A percentile compares a stretch with the other conserved stretches of the same genome.
Evolutionary conservation across 1,140 invertebrate genomes (phyloP).

Genomic region (Archegozetes longisetosus): DNA sequence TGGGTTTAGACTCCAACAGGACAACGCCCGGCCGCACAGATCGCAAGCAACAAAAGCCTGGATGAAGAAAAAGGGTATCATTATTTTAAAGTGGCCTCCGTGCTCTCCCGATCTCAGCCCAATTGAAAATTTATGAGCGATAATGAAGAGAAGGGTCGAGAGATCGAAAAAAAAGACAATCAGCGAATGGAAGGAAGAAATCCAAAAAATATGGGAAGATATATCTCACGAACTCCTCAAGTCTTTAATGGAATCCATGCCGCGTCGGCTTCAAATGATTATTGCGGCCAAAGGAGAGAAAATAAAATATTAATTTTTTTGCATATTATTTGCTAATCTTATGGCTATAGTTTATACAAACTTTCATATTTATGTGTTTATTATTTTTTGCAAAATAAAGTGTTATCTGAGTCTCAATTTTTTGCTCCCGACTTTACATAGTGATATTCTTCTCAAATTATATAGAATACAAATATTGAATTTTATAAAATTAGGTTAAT

Average conservation of each 20-base stretch:
- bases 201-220: not conserved
- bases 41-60: not conserved
- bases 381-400: not conserved
- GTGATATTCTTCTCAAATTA: too few relatives aligned
- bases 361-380: not conserved
- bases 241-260: not conserved
- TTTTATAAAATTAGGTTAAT: too few relatives aligned
- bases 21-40: not conserved
- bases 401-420: not conserved
- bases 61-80: not conserved
- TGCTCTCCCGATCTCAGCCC: not conserved
- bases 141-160: not conserved
- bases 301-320: not conserved
- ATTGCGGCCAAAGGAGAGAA: not conserved
- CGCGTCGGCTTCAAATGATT: not conserved
- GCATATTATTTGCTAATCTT: not conserved
- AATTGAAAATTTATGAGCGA: not conserved
- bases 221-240: not conserved
- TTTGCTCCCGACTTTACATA: not conserved
- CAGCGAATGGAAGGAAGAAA: not conserved
- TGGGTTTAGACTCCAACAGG: not conserved
- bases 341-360: not conserved
- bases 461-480: too few relatives aligned
- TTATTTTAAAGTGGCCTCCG: not conserved
- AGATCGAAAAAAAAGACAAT: not conserved